Evolutionary conservation across 1,140 invertebrate species (phyloP), one percentile per base, ranked within the genome.

Genomic region (Bactericera cockerelli): DNA sequence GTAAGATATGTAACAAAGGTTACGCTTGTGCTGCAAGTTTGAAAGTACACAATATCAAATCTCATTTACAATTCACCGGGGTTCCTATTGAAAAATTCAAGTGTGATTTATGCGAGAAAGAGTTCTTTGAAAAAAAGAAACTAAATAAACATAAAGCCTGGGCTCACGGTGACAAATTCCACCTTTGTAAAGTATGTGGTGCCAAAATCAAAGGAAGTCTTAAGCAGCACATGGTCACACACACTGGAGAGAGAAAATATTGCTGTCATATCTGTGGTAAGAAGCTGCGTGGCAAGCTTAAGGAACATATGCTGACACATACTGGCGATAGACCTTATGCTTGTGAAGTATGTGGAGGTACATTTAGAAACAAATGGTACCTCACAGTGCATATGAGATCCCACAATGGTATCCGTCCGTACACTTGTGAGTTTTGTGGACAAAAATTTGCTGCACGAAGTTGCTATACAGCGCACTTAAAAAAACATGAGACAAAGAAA

Each of bases 201-300:
- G 42, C 42, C 19, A 49, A 22, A 49, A 49, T 49, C 11, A 57
- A 31, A 10, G 66, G 80, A 78, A 0, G 90, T 77, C 68, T 90
- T 2, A 87, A 86, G 65, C 82, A 86, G 61, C 86, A 89, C 65
- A 74, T 87, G 67, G 74, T 84, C 24, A 86, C 83, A 13, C 86
- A 89, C 64, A 81, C 81, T 11, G 76, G 76, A 2, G 74, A 76
- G 42, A 65, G 74, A 58, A 72, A 70, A 42, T 72, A 72, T 26
- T 60, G 63, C 0, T 76, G 74, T 49, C 42, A 49, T n/a, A 49
- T 49, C 6, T 49, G 42, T 49, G 42, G 42, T 4, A 49, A 49
- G n/a, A 49, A 49, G 22, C 22, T 49, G 4, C 42, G 42, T 22
- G 80, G 59, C 10, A 64, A 62, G 22, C 42, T 66, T 26, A 63